Percentiles rank a stretch among this genome's conserved stretches.
Conservation (phyloP, 1,140 invertebrate species). For the Brachionus calyciflorus region DNA sequence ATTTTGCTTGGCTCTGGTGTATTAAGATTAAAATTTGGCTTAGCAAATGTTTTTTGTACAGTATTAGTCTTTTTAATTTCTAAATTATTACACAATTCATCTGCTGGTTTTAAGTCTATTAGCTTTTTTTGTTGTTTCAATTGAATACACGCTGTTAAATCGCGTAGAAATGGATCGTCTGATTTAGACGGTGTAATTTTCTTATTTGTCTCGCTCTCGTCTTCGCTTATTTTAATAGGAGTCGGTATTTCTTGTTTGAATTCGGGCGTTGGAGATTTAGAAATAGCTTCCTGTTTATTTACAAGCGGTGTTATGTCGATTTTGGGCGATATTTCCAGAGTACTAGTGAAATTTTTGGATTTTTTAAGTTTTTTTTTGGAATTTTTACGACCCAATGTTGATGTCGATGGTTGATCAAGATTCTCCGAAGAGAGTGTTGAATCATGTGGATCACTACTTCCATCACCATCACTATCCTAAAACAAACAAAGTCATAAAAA, state of each 20-base stretch:
- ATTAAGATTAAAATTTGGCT: slow-evolving; percentile 1
- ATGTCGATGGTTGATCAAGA: too few relatives aligned
- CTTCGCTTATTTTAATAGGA: slow-evolving; percentile 1
- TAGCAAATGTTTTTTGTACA: background rate
- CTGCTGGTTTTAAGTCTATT: background rate
- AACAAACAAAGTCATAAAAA: too few relatives aligned
- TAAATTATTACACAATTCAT: background rate
- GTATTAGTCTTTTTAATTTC: background rate
- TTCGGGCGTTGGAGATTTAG: too few relatives aligned
- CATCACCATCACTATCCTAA: too few relatives aligned
- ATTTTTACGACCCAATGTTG: too few relatives aligned
- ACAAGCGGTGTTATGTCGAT: too few relatives aligned
- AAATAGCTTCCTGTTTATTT: background rate
- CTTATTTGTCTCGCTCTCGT: background rate
- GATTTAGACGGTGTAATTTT: background rate
- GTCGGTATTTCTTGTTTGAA: background rate
- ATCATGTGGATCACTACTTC: too few relatives aligned
- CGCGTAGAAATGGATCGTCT: slow-evolving; percentile 36
- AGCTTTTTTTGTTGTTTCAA: slow-evolving; percentile 38
- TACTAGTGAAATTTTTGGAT: too few relatives aligned
- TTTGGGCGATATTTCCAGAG: too few relatives aligned
- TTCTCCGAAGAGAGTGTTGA: too few relatives aligned
- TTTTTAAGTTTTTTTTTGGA: too few relatives aligned
- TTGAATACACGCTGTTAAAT: slow-evolving; percentile 34
- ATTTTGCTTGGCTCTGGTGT: background rate